Base-by-base conservation (phyloP, 2,888 invertebrate species). In the Leptinotarsa tumamoca region DNA sequence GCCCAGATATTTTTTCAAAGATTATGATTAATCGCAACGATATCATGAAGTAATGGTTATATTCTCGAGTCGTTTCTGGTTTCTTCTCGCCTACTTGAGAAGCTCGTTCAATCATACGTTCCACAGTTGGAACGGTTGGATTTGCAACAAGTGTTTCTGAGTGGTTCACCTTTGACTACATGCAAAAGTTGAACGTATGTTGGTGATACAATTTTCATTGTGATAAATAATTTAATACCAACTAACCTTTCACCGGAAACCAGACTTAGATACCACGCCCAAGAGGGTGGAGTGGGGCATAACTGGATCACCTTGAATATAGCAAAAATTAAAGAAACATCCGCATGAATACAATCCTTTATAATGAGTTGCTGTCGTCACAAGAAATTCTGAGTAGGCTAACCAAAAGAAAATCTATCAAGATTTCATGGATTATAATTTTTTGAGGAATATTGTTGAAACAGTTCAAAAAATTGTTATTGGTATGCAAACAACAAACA, bases 231-330 rank as follows among this genome's bases (percentile, higher is more conserved):
- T 76, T 54, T 63, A 68, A 73, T 68, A 74, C 68, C 58, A 72
- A 63, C 74, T 68, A 77, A 71, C 80, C 80, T 80, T 80, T 80
- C 80, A 78, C 80, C 78, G 78, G 78, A 80, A 78, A 73, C 73
- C 78, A 77, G 73, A 70, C 58, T 75, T 72, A 15, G 52, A 66
- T 67, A 72, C 77, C 78, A 74, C 79, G 69, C 79, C 79, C 68
- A 75, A 10, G 63, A 56, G 77, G 75, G 73, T 72, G 67, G 74
- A 77, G 63, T 66, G 77, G 72, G 68, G 72, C 73, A 73, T 23
- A 33, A 33, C 50, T 33, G 33, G 72, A 67, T 72, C 58, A 52
- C 75, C 75, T 75, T 72, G 72, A 75, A 49, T 4, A 14, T 5
- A 27, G 51, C 17, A 67, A 67, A 50, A 51, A 67, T 21, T 51